Conservation (phyloP, 2,113 vertebrate genomes). For the Gopherus flavomarginatus region DNA sequence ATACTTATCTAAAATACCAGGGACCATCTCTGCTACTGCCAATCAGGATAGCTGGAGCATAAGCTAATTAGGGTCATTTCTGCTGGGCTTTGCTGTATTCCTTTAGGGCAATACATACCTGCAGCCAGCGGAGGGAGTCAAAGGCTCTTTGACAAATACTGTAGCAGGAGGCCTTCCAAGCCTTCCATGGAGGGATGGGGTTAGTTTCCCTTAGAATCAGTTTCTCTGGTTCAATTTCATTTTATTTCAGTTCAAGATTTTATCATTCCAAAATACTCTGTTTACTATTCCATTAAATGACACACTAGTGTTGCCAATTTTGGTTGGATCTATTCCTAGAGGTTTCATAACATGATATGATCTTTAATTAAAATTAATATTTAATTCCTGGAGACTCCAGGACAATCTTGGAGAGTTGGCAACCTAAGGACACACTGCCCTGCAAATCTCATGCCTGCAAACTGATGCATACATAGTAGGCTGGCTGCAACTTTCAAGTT, state of each 20-base stretch:
- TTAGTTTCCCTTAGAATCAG: not conserved
- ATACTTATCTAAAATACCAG: not conserved
- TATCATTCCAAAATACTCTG: not conserved
- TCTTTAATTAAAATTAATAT: not conserved
- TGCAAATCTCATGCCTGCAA: not conserved
- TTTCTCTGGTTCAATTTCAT: not conserved
- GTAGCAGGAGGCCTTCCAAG: not conserved
- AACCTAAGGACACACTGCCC: fast-evolving
- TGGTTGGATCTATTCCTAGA: not conserved
- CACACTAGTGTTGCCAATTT: not conserved
- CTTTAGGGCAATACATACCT: not conserved
- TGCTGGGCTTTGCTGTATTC: not conserved
- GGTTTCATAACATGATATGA: not conserved
- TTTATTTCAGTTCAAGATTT: not conserved
- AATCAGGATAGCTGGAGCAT: not conserved
- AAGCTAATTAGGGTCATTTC: not conserved
- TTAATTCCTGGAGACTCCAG: not conserved
- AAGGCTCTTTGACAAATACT: not conserved
- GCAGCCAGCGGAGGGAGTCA: slow-evolving; percentile 66
- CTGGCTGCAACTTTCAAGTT: not conserved
- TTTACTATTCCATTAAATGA: not conserved
- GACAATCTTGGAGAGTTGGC: not conserved
- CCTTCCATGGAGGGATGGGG: fast-evolving
- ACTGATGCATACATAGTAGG: not conserved
- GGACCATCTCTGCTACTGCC: not conserved